These are phyloP conservation scores for Chaetodon auriga DNA, from an alignment of 2,113 vertebrate genomes.

Conservation along the genomic window DNA sequence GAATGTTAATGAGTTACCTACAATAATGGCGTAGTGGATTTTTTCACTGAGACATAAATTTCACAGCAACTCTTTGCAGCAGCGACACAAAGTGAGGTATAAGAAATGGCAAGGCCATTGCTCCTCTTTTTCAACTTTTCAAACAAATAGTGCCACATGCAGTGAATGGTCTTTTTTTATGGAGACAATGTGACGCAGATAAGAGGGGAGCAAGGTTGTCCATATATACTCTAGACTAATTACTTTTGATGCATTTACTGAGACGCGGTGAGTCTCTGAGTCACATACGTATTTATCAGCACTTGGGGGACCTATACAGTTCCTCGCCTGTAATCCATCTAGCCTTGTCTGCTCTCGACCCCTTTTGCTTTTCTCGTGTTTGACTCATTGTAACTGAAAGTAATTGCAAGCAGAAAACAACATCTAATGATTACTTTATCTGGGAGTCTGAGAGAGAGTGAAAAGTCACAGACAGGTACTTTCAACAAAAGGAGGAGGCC, in stretches of 20 bases:
- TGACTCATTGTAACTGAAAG: constrained; percentile 86
- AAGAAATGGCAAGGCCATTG: constrained; percentile 23
- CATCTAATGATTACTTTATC: constrained; percentile 89
- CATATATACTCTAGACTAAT: constrained; percentile 81
- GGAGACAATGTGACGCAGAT: constrained; percentile 74
- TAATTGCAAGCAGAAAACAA: constrained; percentile 87
- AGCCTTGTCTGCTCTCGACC: constrained; percentile 75
- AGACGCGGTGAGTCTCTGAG: constrained; percentile 71
- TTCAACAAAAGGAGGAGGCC: constrained; percentile 82
- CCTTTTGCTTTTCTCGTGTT: constrained; percentile 74
- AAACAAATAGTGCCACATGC: constrained; percentile 63
- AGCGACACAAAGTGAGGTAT: constrained; percentile 45
- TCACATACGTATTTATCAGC: constrained; percentile 82
- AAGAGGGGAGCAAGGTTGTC: constrained; percentile 69
- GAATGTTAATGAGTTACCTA: constrained; percentile 25
- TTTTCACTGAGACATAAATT: constrained; percentile 37
- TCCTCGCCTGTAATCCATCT: constrained; percentile 79
- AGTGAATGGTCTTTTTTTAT: constrained; percentile 66
- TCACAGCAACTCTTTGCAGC: constrained; percentile 13
- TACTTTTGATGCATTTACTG: constrained; percentile 80
- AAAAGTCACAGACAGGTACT: constrained; percentile 87
- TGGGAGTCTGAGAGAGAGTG: constrained; percentile 78
- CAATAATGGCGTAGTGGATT: constrained; percentile 28
- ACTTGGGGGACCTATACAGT: constrained; percentile 78
- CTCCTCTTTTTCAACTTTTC: constrained; percentile 24